Conservation (phyloP, 2,113 vertebrate species). For the Amblyornis subalaris region DNA sequence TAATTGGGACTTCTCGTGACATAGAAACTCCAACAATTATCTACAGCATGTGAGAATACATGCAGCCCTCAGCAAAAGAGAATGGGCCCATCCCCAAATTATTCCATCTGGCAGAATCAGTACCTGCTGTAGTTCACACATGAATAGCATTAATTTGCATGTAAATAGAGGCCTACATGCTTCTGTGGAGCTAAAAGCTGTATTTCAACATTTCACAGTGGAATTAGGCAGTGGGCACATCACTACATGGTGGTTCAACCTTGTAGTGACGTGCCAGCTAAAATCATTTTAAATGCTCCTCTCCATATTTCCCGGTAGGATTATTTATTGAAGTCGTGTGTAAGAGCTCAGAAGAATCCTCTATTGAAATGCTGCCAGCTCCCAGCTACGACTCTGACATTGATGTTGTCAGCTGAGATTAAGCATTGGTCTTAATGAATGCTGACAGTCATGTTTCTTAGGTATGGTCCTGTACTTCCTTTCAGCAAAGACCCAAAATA, state of each 20-base stretch:
- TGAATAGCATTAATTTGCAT: constrained; percentile 80
- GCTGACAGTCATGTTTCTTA: constrained; percentile 67
- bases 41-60: constrained; percentile 42
- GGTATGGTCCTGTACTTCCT: constrained; percentile 44
- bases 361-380: constrained; percentile 68
- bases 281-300: constrained; percentile 73
- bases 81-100: constrained; percentile 74
- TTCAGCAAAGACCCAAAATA: constrained; percentile 48
- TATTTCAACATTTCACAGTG: constrained; percentile 77
- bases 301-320: constrained; percentile 67
- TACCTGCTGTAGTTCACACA: constrained; percentile 78
- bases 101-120: constrained; percentile 76
- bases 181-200: constrained; percentile 74
- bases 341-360: constrained; percentile 68
- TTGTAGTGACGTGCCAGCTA: constrained; percentile 68
- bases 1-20: constrained; percentile 55
- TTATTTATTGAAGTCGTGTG: constrained; percentile 66
- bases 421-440: constrained; percentile 71
- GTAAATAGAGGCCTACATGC: constrained; percentile 77
- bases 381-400: constrained; percentile 64
- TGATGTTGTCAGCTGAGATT: constrained; percentile 76
- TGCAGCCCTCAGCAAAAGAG: constrained; percentile 63
- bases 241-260: constrained; percentile 61
- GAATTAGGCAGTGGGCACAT: constrained; percentile 75
- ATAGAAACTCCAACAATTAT: constrained; percentile 49